Evolutionary conservation across 2,888 invertebrate genomes (phyloP).

Genomic region (Drosophila suboccidentalis): DNA sequence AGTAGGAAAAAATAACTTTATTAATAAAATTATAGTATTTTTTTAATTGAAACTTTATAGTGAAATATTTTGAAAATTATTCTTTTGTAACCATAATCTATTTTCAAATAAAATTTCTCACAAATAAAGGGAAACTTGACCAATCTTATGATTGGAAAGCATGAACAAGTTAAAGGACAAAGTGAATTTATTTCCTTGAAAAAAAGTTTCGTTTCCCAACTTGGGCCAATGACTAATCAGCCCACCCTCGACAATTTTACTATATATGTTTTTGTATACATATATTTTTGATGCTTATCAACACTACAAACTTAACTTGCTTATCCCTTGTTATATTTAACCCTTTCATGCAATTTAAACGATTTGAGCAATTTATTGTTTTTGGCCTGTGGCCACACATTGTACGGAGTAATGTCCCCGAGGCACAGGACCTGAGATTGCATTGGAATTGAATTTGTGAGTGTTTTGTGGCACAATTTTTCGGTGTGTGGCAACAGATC

Average conservation of each 20-base stretch:
- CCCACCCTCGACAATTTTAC: not conserved
- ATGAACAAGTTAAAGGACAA: too few species aligned
- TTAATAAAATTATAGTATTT: too few species aligned
- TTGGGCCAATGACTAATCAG: too few species aligned
- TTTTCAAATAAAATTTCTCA: too few species aligned
- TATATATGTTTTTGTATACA: slow-evolving; percentile 2
- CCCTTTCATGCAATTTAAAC: slow-evolving; percentile 58
- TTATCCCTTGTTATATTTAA: slow-evolving; percentile 54
- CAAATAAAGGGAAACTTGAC: too few species aligned
- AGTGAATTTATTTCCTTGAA: too few species aligned
- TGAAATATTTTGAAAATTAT: too few species aligned
- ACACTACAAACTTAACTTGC: slow-evolving; percentile 58
- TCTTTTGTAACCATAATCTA: too few species aligned
- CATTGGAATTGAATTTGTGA: slow-evolving; percentile 73
- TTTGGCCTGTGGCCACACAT: slow-evolving; percentile 43
- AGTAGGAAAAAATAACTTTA: not conserved
- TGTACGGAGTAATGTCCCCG: slow-evolving; percentile 4
- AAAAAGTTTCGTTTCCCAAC: too few species aligned
- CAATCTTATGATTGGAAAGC: too few species aligned
- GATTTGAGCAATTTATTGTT: slow-evolving; percentile 71
- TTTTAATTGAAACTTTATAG: too few species aligned
- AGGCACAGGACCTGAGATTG: slow-evolving; percentile 54
- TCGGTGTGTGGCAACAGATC: slow-evolving; percentile 46
- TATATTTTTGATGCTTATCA: slow-evolving; percentile 42
- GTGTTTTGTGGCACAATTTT: slow-evolving; percentile 45